phyloP scores from a whole-genome alignment of 1,140 invertebrate species.

The Calycopis cecrops region DNA sequence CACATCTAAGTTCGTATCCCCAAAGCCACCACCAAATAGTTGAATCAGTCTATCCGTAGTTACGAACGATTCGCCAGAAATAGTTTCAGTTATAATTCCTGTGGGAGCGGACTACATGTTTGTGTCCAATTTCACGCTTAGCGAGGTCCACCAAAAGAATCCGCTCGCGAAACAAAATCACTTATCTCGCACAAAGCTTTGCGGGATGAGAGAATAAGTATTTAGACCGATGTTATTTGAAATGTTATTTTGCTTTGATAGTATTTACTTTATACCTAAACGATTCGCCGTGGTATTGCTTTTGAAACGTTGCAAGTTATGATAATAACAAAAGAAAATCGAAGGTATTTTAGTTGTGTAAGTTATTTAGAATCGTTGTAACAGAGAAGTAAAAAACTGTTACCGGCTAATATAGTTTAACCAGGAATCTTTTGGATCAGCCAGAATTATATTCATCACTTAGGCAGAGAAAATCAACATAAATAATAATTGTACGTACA shows the following conservation, averaged over 20 bases:
- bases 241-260: background rate
- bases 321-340: conserved; percentile 4
- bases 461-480: no score
- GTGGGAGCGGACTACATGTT: conserved; percentile 45
- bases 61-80: conserved; percentile 17
- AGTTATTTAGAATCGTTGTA: no score
- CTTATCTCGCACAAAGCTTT: conserved; percentile 36
- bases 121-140: conserved; percentile 57
- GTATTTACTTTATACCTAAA: background rate
- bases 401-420: no score
- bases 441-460: no score
- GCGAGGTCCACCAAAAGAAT: conserved; percentile 46
- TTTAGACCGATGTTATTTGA: conserved; percentile 4
- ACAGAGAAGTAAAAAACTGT: no score
- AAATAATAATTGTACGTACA: no score
- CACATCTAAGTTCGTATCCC: no score
- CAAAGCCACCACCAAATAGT: no score
- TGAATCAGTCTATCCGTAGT: no score
- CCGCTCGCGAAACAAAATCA: conserved; percentile 44
- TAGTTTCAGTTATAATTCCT: conserved; percentile 45
- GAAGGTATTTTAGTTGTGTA: conserved; percentile 1
- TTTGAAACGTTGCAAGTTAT: conserved; percentile 9
- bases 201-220: conserved; percentile 30
- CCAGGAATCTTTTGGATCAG: no score
- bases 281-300: background rate